Percentiles rank a stretch among this genome's conserved stretches.
phyloP scores from a whole-genome alignment of 1,140 invertebrate species.

The Cyrtorhinus lividipennis region DNA sequence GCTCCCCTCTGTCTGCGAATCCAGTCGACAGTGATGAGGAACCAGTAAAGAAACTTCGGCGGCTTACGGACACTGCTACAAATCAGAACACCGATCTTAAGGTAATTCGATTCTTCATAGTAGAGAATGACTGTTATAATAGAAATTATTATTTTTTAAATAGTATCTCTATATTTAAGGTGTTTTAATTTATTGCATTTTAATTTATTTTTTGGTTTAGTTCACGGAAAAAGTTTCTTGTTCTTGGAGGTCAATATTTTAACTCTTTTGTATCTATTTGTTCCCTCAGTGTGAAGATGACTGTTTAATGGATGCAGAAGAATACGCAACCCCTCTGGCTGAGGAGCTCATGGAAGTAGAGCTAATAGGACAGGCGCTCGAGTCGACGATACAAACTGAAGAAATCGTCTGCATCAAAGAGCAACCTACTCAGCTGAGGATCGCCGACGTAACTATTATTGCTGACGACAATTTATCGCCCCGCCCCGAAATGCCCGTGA shows the following conservation, averaged over 20 bases:
- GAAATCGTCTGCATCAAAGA: too few species aligned
- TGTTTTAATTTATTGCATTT: too few species aligned
- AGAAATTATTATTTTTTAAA: too few species aligned
- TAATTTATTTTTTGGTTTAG: too few species aligned
- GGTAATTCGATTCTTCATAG: neutral
- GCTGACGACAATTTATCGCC: slow-evolving; percentile 1
- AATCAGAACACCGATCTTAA: neutral
- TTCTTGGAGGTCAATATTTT: too few species aligned
- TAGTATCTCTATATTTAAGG: too few species aligned
- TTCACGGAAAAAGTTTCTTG: too few species aligned
- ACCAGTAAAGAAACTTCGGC: slow-evolving; percentile 49
- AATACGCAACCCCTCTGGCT: slow-evolving; percentile 5
- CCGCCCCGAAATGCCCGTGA: neutral
- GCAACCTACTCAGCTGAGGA: neutral
- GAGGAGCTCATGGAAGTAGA: slow-evolving; percentile 21
- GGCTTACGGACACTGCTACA: slow-evolving; percentile 30
- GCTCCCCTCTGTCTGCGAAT: slow-evolving; percentile 15
- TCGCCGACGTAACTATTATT: neutral
- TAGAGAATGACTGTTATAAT: too few species aligned
- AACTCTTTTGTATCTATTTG: too few species aligned
- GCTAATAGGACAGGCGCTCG: neutral
- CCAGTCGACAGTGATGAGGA: slow-evolving; percentile 46
- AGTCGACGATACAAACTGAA: neutral
- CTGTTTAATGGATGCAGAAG: slow-evolving; percentile 27
- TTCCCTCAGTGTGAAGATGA: slow-evolving; percentile 34